Base-by-base conservation (phyloP, 2,113 vertebrate genomes). In the Amphiprion percula region DNA sequence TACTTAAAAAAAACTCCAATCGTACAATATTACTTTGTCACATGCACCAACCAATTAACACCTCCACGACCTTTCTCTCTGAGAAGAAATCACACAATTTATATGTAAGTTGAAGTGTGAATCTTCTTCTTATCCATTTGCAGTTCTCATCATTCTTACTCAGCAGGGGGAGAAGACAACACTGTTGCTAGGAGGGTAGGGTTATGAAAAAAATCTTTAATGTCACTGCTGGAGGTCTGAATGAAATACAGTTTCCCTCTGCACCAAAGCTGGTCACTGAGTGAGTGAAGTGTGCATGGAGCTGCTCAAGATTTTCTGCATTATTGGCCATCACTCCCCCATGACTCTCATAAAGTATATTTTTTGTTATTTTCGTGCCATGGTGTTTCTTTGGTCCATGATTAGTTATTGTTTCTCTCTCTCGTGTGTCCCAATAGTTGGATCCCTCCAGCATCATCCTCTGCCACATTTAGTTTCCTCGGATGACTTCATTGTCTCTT, bases 381-480 rank as follows among this genome's bases (percentile, higher is more conserved):
- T 14, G 15, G 19, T 55, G 16, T 70, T 66, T 64, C n/a, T 33
- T 71, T 54, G 55, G 54, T 74, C 41, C 3, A 0, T 62, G 50
- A 91, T 80, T 76, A 69, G 63, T 41, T 23, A 70, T 73, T 73
- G 55, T 79, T 73, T 80, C 46, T 58, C 46, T 46, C 33, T 4
- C 3, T 46, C 17, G 28, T 16, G 37, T 66, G 71, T 77, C 39
- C 39, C 39, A 41, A 2, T 41, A 11, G 3, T 5, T 44, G 14
- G 11, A 12, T 44, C 41, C 41, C 12, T 44, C 19, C 52, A 24
- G 30, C 50, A 19, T 74, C 70, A 49, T 77, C 81, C 28, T 70
- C 77, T 89, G 82, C 74, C 85, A 85, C 79, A 28, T 74, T 70
- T 4, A 75, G 49, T 87, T 90, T 89, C 82, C 71, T 83, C 47